These are phyloP conservation scores for Helicoverpa zea DNA, from an alignment of 1,140 invertebrate species.

Conservation along the genomic window DNA sequence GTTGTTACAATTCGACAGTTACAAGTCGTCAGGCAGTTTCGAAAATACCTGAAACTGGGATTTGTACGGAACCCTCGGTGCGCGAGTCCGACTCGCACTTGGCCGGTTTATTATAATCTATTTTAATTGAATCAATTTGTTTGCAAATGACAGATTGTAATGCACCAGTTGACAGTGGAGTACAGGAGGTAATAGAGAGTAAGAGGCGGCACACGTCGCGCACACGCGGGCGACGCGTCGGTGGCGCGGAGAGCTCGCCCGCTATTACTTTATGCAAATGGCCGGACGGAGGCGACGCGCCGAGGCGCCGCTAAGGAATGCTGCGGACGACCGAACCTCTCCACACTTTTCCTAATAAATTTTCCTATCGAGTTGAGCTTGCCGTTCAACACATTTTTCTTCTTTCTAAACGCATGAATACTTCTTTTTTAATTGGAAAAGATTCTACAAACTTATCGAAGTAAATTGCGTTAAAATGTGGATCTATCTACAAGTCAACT, in stretches of 20 bases:
- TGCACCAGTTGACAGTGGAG: neutral
- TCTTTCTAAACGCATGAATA: neutral
- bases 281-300: neutral
- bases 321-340: neutral
- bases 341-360: neutral
- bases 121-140: neutral
- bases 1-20: too few relatives aligned
- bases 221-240: conserved; percentile 15
- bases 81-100: too few relatives aligned
- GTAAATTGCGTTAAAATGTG: too few relatives aligned
- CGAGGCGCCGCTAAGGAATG: neutral
- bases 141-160: neutral
- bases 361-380: neutral
- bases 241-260: neutral
- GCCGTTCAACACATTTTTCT: neutral
- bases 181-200: neutral
- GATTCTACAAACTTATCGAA: too few relatives aligned
- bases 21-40: too few relatives aligned
- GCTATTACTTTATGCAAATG: conserved; percentile 39
- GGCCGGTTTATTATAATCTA: too few relatives aligned
- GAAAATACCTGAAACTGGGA: too few relatives aligned
- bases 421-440: neutral
- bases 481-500: too few relatives aligned
- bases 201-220: neutral
- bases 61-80: too few relatives aligned